Conservation (phyloP, 2,113 vertebrate genomes). For the Oryzias woworae region DNA sequence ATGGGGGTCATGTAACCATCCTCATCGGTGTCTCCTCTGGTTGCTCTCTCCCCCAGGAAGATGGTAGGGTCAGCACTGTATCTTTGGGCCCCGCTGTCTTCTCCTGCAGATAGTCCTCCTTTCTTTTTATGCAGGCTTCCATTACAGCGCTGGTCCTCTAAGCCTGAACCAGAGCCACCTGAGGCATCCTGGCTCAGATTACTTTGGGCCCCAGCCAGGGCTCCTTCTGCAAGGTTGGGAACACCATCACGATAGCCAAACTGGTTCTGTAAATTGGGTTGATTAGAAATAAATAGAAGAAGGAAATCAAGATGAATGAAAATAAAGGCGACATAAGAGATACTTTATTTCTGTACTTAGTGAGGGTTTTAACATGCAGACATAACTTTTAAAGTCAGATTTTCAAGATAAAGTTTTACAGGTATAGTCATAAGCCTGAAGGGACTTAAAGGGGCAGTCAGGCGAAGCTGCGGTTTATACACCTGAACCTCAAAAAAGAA, state of each 20-base stretch:
- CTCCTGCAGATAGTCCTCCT: conserved; percentile 67
- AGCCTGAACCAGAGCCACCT: conserved; percentile 70
- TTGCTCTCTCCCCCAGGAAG: conserved; percentile 83
- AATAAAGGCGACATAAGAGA: not conserved
- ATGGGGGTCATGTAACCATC: conserved; percentile 94
- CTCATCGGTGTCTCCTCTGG: conserved; percentile 84
- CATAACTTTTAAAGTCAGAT: conserved; percentile 22
- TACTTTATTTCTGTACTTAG: conserved; percentile 9
- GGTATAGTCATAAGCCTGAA: conserved; percentile 42
- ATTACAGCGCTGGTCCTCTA: conserved; percentile 89
- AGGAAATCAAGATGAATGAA: conserved; percentile 4
- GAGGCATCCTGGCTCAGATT: conserved; percentile 78
- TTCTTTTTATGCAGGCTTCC: conserved; percentile 87
- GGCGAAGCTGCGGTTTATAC: conserved; percentile 31
- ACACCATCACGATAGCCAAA: conserved; percentile 88
- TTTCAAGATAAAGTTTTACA: conserved; percentile 39
- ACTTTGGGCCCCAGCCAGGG: conserved; percentile 62
- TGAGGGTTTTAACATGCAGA: not conserved
- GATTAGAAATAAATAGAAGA: not conserved
- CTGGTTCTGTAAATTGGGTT: conserved; percentile 81
- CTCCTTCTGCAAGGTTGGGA: conserved; percentile 71
- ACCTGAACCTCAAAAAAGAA: conserved; percentile 50
- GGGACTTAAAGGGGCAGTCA: conserved; percentile 42
- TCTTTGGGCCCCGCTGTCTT: conserved; percentile 88
- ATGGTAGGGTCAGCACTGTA: conserved; percentile 95